Evolutionary conservation across 1,140 invertebrate genomes (phyloP), one percentile per base, ranked within the genome.

Genomic region (Drosophila sulfurigaster): DNA sequence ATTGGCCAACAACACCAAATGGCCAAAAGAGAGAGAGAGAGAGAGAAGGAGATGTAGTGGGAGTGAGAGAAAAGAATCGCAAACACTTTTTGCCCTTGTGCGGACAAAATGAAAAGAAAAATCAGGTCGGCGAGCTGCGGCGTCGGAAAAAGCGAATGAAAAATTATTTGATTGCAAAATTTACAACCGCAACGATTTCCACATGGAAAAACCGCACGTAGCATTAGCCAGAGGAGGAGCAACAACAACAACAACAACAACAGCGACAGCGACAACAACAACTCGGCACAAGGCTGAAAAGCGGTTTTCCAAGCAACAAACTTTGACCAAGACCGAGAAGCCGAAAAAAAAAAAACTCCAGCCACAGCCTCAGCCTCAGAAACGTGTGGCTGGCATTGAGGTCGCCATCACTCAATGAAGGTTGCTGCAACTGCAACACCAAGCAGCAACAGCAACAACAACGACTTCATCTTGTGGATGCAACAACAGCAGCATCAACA

Each of bases 281-380:
- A 58, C 43, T 51, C 66, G 28, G 54, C 60, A 71, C 20, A 76
- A 38, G 67, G 74, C 74, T 76, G 46, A 43, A 45, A 70, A 75
- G 59, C 43, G 45, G 67, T 75, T 75, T 75, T 75, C 67, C 67
- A 75, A 35, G n/a, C 67, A 69, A 64, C 73, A 67, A 87, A 68
- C 80, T 88, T 87, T 87, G 83, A 82, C 83, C 83, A 88, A 87
- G 83, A 87, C 83, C 83, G 83, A 88, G 83, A 87, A 87, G 83
- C 85, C 80, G 76, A 82, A 87, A 82, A 82, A 78, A 78, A 79
- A 59, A 65, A 78, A 79, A 59, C 60, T 38, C 5, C 57, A 57
- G 62, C 62, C 56, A 38, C 49, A 83, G 80, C 78, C 69, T 25
- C 20, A 20, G 20, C 20, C 20, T 77, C 83, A 54, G 74, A 83